Base-by-base conservation (phyloP, 2,113 vertebrate species). In the Tursiops truncatus region DNA sequence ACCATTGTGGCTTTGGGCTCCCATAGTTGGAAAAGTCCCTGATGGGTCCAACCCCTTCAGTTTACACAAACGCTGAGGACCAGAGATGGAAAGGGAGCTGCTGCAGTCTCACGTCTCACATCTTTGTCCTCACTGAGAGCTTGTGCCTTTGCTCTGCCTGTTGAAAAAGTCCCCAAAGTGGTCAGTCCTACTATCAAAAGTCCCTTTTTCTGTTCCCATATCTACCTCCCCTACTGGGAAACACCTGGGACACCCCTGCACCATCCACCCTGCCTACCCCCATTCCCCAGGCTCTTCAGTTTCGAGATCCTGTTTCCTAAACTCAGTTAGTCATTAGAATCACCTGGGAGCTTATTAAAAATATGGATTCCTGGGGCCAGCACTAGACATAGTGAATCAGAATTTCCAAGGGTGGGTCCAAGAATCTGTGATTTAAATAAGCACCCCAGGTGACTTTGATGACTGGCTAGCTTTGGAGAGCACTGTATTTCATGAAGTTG, bases 371-470 rank as follows among this genome's bases (percentile, higher is more conserved):
- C 62, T 89, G 68, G 93, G 68, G 47, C 83, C 62, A 70, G 74
- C 56, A 8, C 56, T 41, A 81, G 79, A 87, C 84, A 17, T 7
- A 76, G 44, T 70, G 70, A 95, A 91, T 91, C 93, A 91, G 65
- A 91, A 95, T 95, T 92, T 97, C 97, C 81, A 70, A 83, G 26
- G 17, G 50, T 23, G 28, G 28, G 25, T 88, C 91, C 70, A 87
- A 87, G 91, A 90, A 47, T n/a, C 56, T 84, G 68, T 77, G 44
- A 80, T 47, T 85, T 84, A 71, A 92, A 62, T 44, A 93, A 90
- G 36, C 23, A 81, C 50, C 70, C 65, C 28, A 84, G 44, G 70
- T 31, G 44, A 65, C 15, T 17, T 28, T 38, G 79, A 60, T 56
- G 47, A 74, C 36, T 15, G 23, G 18, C 62, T 80, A 41, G 83